phyloP scores from a whole-genome alignment of 1,140 invertebrate genomes.

The Trichomalopsis sarcophagae region DNA sequence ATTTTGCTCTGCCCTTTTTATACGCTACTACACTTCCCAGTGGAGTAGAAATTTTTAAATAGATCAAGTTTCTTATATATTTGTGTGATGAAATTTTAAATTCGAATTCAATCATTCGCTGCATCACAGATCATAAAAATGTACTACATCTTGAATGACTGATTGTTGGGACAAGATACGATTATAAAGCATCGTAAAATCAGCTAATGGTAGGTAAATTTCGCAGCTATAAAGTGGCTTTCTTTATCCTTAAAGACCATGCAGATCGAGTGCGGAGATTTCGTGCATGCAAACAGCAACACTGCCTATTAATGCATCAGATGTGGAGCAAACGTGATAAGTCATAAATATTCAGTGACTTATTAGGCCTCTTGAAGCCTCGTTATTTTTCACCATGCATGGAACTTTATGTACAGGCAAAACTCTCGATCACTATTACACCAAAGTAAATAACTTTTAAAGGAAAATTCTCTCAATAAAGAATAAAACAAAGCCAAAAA shows the following conservation, averaged over 20 bases:
- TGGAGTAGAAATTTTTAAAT: background rate
- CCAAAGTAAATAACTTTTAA: background rate
- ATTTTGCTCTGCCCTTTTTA: background rate
- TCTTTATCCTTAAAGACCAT: background rate
- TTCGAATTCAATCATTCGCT: no score
- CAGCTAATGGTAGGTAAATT: no score
- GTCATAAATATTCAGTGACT: background rate
- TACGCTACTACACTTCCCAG: background rate
- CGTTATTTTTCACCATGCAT: background rate
- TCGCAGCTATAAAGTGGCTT: background rate
- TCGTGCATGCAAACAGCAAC: background rate
- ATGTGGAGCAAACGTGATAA: conserved; percentile 3
- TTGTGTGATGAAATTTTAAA: no score
- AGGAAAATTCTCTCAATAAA: background rate
- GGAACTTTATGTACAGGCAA: no score
- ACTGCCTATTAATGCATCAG: background rate
- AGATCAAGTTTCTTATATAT: background rate
- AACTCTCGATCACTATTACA: no score
- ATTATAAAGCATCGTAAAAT: no score
- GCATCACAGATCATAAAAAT: no score
- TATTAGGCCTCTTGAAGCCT: background rate
- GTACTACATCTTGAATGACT: no score
- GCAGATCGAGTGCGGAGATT: background rate
- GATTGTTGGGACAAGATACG: no score
- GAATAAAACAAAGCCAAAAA: background rate